Base-by-base conservation (phyloP, 2,888 invertebrate species). In the Rutpela maculata region DNA sequence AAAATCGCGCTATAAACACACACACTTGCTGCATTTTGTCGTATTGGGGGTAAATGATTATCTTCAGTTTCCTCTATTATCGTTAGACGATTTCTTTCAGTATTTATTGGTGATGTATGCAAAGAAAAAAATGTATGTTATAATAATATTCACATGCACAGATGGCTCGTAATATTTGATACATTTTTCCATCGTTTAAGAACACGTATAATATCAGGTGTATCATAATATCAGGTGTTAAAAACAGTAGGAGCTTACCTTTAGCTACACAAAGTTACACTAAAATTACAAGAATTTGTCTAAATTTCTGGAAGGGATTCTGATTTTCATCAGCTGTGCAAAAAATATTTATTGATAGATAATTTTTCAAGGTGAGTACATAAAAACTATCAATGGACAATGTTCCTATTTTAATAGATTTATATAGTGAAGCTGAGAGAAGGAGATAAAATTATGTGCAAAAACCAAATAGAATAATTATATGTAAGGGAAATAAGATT, bases 281-380 rank as follows among this genome's bases (percentile, higher is more conserved):
- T 63, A 35, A 63, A 35, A 63, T 5, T 10, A 35, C 18, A 63
- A 63, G 11, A 31, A 62, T n/a, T 62, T 31, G n/a, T 26, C 22
- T 26, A 60, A 60, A 60, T 7, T 26, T 50, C n/a, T n/a, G 31
- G 7, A 35, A 35, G 0, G 4, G 43, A 43, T 15, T 11, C 0
- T 15, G 43, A 43, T 50, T n/a, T 50, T 0, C 31, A 12, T 50
- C n/a, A 50, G n/a, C 5, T n/a, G 50, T 50, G 15, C 50, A 50
- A 50, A n/a, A 50, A 17, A 50, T 50, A 50, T 50, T 50, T 50
- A n/a, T 50, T 50, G n/a, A 50, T 43, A 50, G n/a, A 50, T 50
- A 50, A 50, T 12, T 50, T 11, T 12, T 50, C 50, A 50, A 50
- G 50, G 50, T 50, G n/a, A 50, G 15, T 50, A 50, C 6, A 50